Evolutionary conservation across 2,113 vertebrate genomes (phyloP), one percentile per base, ranked within the genome.

Genomic region (Dipodomys stephensi): DNA sequence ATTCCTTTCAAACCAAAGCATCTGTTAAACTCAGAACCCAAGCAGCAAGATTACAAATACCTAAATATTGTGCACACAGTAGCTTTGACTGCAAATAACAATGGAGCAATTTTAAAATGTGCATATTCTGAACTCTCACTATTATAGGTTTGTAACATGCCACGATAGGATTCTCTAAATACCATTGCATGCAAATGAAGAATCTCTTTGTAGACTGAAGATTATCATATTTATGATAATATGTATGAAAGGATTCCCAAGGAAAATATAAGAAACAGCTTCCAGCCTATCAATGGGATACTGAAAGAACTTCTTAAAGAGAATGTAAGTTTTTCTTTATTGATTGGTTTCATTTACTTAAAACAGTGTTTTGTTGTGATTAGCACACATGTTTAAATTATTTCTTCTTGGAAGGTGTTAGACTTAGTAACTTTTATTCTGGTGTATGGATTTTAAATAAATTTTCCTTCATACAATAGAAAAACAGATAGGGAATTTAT

Each of bases 371-470:
- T 91, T 83, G 67, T 85, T 88, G 27, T 86, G 60, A 82, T 92
- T 78, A 53, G 18, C 28, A 60, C 30, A 39, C 88, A 15, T 87
- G 90, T 83, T 95, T 90, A 92, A 94, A 69, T 83, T 72, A 80
- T 93, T 71, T n/a, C n/a, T 85, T 76, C 69, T 87, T 91, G 30
- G 57, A 88, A 67, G 4, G 2, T 62, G 62, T 65, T 83, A 77
- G 25, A 76, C 15, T 76, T 85, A 83, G 64, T 73, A 67, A 72
- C 60, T 46, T 87, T 71, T 67, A 77, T 89, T 79, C 30, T 74
- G 9, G 12, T n/a, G 18, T 18, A 76, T 23, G 7, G 87, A 57
- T 57, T 88, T 92, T 83, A 44, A 92, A 80, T 85, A 64, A 60
- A 76, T 85, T 80, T 90, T 95, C 72, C 92, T 93, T 85, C 30